Evolutionary conservation across 2,797 vertebrate species (phyloP), one percentile per base, ranked within the genome.

Genomic region (Dallia pectoralis): DNA sequence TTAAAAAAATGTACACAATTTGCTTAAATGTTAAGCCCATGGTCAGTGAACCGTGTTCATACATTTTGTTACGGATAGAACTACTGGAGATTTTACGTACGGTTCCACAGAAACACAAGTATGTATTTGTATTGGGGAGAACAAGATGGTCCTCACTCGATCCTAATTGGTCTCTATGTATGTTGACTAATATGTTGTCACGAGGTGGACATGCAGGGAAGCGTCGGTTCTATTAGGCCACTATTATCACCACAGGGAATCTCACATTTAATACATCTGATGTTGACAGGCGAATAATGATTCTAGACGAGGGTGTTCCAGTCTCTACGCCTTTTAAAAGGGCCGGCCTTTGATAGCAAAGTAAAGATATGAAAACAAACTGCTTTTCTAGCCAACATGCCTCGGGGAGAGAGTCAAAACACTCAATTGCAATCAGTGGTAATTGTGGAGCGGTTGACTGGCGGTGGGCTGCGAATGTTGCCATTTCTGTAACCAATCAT

Each of bases 211-310:
- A 44, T 11, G 84, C 74, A 51, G 12, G 29, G 47, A 8, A 51
- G 47, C 81, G 77, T 77, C 76, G 70, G 85, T 86, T 88, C 83
- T 6, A 2, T 44, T 44, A 44, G 40, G 12, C 53, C 2, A 87
- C 89, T 89, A 93, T 92, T 92, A 93, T 78, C 84, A 85, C 88
- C 81, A 82, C 83, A 29, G 86, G 86, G 86, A 84, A 87, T 84
- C 87, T 75, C 89, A 73, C 51, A 82, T 89, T 86, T 12, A 88
- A 85, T 88, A 88, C 78, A 85, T 84, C 87, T 81, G 82, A 85
- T 87, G 87, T 84, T 93, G 91, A 93, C 91, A 91, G 91, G 89
- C 90, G 92, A 92, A 93, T 93, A 87, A 92, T 89, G 89, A 92
- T 86, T 90, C 87, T 89, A 87, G 89, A 91, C 89, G 87, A 88